Percentiles rank a stretch among this genome's conserved stretches.
Conservation (phyloP, 1,140 invertebrate genomes). For the Tetragnatha versicolor region DNA sequence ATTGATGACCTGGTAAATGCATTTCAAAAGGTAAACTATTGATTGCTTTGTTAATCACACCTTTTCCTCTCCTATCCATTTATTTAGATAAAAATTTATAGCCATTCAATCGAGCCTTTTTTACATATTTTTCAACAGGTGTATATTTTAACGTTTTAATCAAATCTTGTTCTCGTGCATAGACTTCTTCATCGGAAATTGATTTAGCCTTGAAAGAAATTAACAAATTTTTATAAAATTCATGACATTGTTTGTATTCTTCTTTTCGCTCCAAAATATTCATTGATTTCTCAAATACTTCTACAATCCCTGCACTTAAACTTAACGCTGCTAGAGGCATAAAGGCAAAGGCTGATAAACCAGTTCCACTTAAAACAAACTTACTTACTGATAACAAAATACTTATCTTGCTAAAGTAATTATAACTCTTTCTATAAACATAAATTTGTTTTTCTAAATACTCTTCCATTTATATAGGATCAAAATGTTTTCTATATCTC, state of each 20-base stretch:
- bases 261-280: slow-evolving; percentile 2
- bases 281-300: not conserved
- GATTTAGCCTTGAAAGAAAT: not conserved
- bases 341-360: not conserved
- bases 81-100: slow-evolving; percentile 36
- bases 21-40: slow-evolving; percentile 22
- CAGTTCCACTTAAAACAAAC: not conserved
- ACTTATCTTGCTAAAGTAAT: not conserved
- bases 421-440: not conserved
- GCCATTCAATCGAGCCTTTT: not conserved
- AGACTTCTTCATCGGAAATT: not conserved
- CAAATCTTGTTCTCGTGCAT: not conserved
- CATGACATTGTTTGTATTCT: not conserved
- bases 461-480: not conserved
- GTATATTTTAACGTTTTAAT: not conserved
- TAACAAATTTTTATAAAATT: not conserved
- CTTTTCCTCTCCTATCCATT: not conserved
- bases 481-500: not conserved
- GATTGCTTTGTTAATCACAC: not conserved
- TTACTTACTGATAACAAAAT: slow-evolving; percentile 2
- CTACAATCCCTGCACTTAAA: not conserved
- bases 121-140: not conserved
- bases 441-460: not conserved
- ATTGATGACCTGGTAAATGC: not conserved
- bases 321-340: not conserved